phyloP scores from a whole-genome alignment of 2,113 vertebrate species.

The Apus apus region DNA sequence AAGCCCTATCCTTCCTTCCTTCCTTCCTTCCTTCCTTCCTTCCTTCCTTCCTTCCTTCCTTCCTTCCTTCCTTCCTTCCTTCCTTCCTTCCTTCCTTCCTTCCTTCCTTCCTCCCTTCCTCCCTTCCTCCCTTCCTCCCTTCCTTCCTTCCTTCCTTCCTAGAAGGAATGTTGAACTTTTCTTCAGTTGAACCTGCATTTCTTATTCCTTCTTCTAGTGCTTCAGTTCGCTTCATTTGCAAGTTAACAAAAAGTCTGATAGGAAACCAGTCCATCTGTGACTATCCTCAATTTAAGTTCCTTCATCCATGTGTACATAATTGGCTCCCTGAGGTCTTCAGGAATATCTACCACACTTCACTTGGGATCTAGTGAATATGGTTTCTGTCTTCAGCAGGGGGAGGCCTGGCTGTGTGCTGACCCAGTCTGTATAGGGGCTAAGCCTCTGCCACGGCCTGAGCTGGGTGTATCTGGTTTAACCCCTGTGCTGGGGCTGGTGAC shows the following conservation, averaged over 20 bases:
- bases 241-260: neutral
- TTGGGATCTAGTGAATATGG: neutral
- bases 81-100: no score
- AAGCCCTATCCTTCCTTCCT: no score
- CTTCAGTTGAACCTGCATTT: neutral
- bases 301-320: neutral
- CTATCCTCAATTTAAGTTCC: neutral
- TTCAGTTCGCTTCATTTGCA: neutral
- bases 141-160: no score
- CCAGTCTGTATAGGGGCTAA: fast-evolving
- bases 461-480: fast-evolving
- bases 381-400: neutral
- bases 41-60: no score
- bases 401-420: fast-evolving
- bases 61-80: no score
- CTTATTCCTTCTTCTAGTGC: neutral
- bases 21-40: no score
- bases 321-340: neutral
- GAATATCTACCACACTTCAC: neutral
- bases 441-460: fast-evolving
- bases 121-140: no score
- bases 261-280: neutral
- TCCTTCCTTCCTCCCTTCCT: no score
- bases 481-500: fast-evolving
- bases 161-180: fast-evolving